Base-by-base conservation (phyloP, 2,888 invertebrate species). In the Ormyrus labotus region DNA sequence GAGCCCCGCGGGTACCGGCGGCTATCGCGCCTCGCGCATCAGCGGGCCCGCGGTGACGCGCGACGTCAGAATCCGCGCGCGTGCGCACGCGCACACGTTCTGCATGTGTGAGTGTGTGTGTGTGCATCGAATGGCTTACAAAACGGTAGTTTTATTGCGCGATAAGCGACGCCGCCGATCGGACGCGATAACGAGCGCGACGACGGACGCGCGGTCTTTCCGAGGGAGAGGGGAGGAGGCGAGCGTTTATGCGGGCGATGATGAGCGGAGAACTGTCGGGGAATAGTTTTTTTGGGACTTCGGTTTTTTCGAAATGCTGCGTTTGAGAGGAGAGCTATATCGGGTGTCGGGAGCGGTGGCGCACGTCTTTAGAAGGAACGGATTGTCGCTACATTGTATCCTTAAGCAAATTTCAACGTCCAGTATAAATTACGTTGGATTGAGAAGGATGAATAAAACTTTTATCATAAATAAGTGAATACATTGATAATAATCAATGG, bases 81-180 rank as follows among this genome's bases (percentile, higher is more conserved):
- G 34, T 0, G 34, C 13, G 11, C 11, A 10, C 45, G 45, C 76
- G 7, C n/a, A 48, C 13, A 1, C n/a, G 45, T 19, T 45, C 19
- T 7, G 50, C 19, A 10, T n/a, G 11, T n/a, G 48, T 34, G n/a
- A 13, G 57, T 7, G 50, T 9, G 3, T n/a, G 11, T n/a, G 48
- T 34, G n/a, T 13, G 57, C n/a, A 1, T 63, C 58, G 69, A 68
- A 73, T 73, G 57, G 67, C 68, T 45, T 57, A 50, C 72, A 50
- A 70, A 75, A 75, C 64, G 69, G 74, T 75, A 74, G 75, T 71
- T 70, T 65, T 65, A 75, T 60, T n/a, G 55, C 58, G 45, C 58
- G 70, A 75, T 74, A 75, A 63, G 63, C 19, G 50, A 63, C 48
- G 50, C 48, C 61, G 63, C 19, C 61, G 77, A 77, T 77, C 34